phyloP scores from a whole-genome alignment of 2,888 invertebrate genomes.

The Parnassius mnemosyne region DNA sequence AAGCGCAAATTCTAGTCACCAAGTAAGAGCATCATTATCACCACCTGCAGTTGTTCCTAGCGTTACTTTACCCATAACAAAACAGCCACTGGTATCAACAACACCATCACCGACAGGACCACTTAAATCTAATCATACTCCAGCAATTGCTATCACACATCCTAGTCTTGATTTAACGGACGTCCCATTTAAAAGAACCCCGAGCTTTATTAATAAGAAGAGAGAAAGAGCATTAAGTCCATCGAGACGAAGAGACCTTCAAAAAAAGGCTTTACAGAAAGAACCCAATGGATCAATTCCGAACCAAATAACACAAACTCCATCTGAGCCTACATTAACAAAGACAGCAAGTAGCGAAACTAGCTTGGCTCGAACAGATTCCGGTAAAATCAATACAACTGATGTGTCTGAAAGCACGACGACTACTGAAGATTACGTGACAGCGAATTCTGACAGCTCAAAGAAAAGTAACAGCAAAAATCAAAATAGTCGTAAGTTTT shows the following conservation, averaged over 20 bases:
- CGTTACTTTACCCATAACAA: slow-evolving; percentile 67
- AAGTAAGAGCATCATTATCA: slow-evolving; percentile 63
- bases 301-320: slow-evolving; percentile 62
- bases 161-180: slow-evolving; percentile 74
- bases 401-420: slow-evolving; percentile 94
- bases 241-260: slow-evolving; percentile 72
- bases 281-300: slow-evolving; percentile 69
- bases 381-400: slow-evolving; percentile 85
- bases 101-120: slow-evolving; percentile 50
- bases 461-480: slow-evolving; percentile 80
- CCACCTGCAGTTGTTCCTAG: slow-evolving; percentile 74
- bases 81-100: slow-evolving; percentile 71
- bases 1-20: slow-evolving; percentile 56
- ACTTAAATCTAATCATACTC: slow-evolving; percentile 63
- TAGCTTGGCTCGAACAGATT: slow-evolving; percentile 85
- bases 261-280: slow-evolving; percentile 62
- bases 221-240: slow-evolving; percentile 76
- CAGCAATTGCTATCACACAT: slow-evolving; percentile 81
- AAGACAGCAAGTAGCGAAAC: slow-evolving; percentile 66
- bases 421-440: slow-evolving; percentile 92
- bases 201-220: slow-evolving; percentile 75
- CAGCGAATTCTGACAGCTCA: slow-evolving; percentile 89
- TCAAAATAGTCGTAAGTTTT: slow-evolving; percentile 66
- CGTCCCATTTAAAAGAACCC: slow-evolving; percentile 71
- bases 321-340: slow-evolving; percentile 55